Evolutionary conservation across 2,113 vertebrate genomes (phyloP), one percentile per base, ranked within the genome.

Genomic region (Leiothrix lutea): DNA sequence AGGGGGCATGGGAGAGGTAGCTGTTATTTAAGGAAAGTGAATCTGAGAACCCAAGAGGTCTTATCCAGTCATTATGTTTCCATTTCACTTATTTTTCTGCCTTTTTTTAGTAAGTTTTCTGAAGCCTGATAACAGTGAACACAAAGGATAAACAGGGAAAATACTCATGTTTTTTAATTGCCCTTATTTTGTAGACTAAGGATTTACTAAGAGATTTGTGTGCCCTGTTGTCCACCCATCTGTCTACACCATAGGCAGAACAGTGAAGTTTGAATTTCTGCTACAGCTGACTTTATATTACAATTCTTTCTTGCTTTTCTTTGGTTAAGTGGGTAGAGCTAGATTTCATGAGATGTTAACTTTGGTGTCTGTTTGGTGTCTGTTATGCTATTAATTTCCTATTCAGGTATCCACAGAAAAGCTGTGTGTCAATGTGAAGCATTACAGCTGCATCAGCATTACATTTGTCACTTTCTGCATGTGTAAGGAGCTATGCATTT

Each of bases 381-480:
- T 89, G 50, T 87, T 72, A 15, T 9, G 80, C 74, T 95, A 69
- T 91, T 94, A 65, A 90, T 95, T 94, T 95, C 66, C 57, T 92
- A 9, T 88, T 85, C 60, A 77, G 75, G 71, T 89, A 85, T 75
- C 85, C 81, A 85, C 50, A 85, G 87, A 50, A 89, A 90, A 92
- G 45, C 51, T 35, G 0, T 65, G 26, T 92, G 70, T 95, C 92
- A 75, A 25, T 23, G 33, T 94, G 80, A 94, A 89, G 66, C 74
- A 87, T 90, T 90, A 29, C 29, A 65, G 28, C 64, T 82, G 78
- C 70, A 66, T 67, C 66, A 75, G 53, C 73, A 65, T 61, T 62
- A 4, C 50, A 67, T 89, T 79, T 89, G 45, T 92, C 89, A 82
- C 50, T 71, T 93, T 86, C 23, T 93, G 40, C 57, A 54, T 26